Base-by-base conservation (phyloP, 2,888 invertebrate species). In the Mongoloraphidia duomilia region DNA sequence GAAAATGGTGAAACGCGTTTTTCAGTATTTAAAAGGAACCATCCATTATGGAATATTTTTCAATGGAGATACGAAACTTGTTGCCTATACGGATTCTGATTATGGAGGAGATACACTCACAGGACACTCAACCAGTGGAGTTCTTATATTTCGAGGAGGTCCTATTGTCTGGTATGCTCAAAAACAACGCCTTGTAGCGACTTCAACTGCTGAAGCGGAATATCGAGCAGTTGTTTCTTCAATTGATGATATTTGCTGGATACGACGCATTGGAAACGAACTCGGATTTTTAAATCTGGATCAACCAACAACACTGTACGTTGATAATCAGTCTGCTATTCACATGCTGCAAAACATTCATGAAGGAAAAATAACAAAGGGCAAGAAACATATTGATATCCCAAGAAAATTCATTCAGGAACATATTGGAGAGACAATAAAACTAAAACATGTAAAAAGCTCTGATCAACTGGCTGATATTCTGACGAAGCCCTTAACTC, bases 331-430 rank as follows among this genome's bases (percentile, higher is more conserved):
- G 46, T 56, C 61, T 8, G 60, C 60, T 4, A 58, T 60, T 8
- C 54, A 55, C 34, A 61, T 61, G 59, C 41, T 60, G 4, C 42
- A 59, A 49, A 61, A 59, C 40, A 45, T 52, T 2, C 44, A 57
- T 26, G 58, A 60, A 54, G 59, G 58, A 14, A 60, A 60, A 50
- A 56, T 56, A n/a, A n/a, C n/a, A n/a, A n/a, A n/a, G n/a, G n/a
- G n/a, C n/a, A n/a, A n/a, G n/a, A 59, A 61, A 50, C 59, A 60
- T 44, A 60, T 60, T 34, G 60, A 59, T 9, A 59, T 60, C 47
- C 50, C 53, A 9, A 49, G 60, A 37, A 62, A 59, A 41, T 61
- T 58, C 39, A 58, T 60, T 39, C 56, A 58, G 36, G 47, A 59
- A 53, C 59, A 61, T 44, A 50, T 59, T n/a, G 57, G 52, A 36